Evolutionary conservation across 2,797 vertebrate species (phyloP), one percentile per base, ranked within the genome.

Genomic region (Lerista edwardsae): DNA sequence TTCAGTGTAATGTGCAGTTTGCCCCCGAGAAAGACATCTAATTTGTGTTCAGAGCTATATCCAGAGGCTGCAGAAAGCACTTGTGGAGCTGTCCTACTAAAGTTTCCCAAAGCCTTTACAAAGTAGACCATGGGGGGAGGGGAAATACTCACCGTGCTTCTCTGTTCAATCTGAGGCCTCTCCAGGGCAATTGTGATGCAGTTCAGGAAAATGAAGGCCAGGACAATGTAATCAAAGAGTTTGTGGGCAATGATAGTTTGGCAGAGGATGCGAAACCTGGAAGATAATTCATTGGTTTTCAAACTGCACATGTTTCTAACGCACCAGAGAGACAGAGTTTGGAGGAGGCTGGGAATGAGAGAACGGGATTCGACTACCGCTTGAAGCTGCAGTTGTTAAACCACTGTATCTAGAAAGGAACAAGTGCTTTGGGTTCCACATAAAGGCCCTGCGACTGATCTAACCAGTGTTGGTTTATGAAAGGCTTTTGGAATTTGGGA

Each of bases 141-240:
- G 87, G 76, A 12, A 15, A 7, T 80, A 86, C 97, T 97, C 95
- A 99, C 98, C 44, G 97, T 97, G 94, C 98, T 99, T 94, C 96
- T 97, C 80, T 96, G 95, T 80, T 98, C 97, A 29, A 99, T 99
- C 94, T 98, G 98, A 3, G 98, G 98, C 88, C 98, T 97, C 94
- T 99, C 98, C 94, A 99, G 94, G 82, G 98, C 98, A 31, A 99
- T 98, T 0, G 98, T 99, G 94, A 99, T 99, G 93, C 98, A 99
- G 95, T 99, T 99, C 92, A 98, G 97, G 94, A 99, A 99, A 94
- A 99, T 99, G 95, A 99, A 99, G 87, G 97, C 98, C 94, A 99
- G 89, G 82, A 99, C 98, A 4, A 99, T 96, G 0, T 99, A 98
- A 94, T 99, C 98, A 8, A 99, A 99, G 81, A 99, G 97, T 93